Evolutionary conservation across 2,888 invertebrate genomes (phyloP).

Genomic region (Mesochorus sp.): DNA sequence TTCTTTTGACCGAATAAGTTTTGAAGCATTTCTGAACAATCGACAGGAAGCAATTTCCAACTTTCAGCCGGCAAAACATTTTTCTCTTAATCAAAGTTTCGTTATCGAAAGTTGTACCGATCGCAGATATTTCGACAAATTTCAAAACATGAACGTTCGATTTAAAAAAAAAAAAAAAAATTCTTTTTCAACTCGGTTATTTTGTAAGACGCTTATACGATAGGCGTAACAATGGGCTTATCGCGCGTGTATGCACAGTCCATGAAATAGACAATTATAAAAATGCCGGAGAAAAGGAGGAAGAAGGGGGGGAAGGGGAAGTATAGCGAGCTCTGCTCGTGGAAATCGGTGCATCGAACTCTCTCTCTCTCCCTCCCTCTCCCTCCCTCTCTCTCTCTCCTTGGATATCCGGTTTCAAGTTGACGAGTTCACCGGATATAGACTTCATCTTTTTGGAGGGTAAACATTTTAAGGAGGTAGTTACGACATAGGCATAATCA

Average conservation of each 20-base stretch:
- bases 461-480: too few relatives aligned
- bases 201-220: slow-evolving; percentile 60
- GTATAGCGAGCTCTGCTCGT: slow-evolving; percentile 29
- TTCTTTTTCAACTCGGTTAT: slow-evolving; percentile 29
- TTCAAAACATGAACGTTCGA: too few relatives aligned
- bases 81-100: too few relatives aligned
- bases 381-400: slow-evolving; percentile 33
- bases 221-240: slow-evolving; percentile 60
- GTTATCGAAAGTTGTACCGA: too few relatives aligned
- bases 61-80: too few relatives aligned
- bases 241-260: slow-evolving; percentile 28
- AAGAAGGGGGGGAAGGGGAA: slow-evolving; percentile 3
- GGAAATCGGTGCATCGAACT: slow-evolving; percentile 5
- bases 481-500: too few relatives aligned
- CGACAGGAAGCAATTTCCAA: too few relatives aligned
- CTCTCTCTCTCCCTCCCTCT: slow-evolving; percentile 13
- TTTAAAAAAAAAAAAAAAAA: too few relatives aligned
- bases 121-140: too few relatives aligned
- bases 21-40: too few relatives aligned
- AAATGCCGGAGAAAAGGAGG: slow-evolving; percentile 28
- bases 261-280: slow-evolving; percentile 40
- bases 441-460: neutral
- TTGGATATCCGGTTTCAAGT: slow-evolving; percentile 31
- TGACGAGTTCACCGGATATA: slow-evolving; percentile 53
- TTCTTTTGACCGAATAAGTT: too few relatives aligned